Evolutionary conservation across 2,113 vertebrate species (phyloP).

Genomic region (Gallinago jamesoni): DNA sequence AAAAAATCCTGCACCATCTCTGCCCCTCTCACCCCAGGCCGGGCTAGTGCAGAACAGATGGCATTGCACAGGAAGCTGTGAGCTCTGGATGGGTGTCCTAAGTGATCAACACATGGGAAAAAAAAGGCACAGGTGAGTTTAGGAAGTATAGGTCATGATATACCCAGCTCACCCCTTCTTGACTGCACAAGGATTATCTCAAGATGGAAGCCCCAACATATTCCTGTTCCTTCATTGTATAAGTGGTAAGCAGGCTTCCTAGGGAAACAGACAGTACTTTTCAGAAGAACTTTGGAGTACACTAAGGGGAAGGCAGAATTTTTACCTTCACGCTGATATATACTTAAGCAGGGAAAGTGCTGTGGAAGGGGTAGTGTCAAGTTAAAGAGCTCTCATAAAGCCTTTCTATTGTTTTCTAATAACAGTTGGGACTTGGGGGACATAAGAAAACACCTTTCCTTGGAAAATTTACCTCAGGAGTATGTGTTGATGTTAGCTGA

Average conservation of each 20-base stretch:
- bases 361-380: background rate
- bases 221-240: background rate
- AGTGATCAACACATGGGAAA: background rate
- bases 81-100: background rate
- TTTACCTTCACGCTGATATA: background rate
- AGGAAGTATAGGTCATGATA: background rate
- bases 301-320: background rate
- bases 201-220: background rate
- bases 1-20: background rate
- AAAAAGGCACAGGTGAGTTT: background rate
- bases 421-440: fast-evolving
- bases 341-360: background rate
- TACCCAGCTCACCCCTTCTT: background rate
- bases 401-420: background rate
- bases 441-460: background rate
- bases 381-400: background rate
- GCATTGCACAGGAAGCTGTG: background rate
- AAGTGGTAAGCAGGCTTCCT: background rate
- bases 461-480: background rate
- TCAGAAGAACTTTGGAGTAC: background rate
- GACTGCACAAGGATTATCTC: background rate
- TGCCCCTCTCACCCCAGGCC: background rate
- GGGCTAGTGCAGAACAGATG: background rate
- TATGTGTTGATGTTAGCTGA: background rate
- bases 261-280: background rate